phyloP scores from a whole-genome alignment of 2,113 vertebrate genomes.

The Macquaria australasica region DNA sequence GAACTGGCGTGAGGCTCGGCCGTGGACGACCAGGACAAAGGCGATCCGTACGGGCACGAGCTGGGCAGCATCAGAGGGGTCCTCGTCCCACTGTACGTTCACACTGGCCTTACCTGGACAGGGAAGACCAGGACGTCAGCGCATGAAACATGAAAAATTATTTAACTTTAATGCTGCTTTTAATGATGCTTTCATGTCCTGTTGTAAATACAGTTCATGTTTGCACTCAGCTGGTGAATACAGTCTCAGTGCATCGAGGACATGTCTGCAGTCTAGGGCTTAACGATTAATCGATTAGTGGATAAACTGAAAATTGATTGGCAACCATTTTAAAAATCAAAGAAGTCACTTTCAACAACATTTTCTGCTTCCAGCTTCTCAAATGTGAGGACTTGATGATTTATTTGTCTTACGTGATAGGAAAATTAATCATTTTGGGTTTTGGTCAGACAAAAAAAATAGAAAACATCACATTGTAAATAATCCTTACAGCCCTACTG shows the following conservation, averaged over 20 bases:
- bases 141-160: not conserved
- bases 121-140: not conserved
- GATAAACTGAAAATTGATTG: not conserved
- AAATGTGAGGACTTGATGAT: not conserved
- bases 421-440: not conserved
- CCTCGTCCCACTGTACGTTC: constrained; percentile 94
- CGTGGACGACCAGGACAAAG: constrained; percentile 96
- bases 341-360: not conserved
- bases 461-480: not conserved
- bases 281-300: not conserved
- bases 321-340: not conserved
- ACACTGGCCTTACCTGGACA: constrained; percentile 91
- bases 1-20: constrained; percentile 94
- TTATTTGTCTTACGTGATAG: not conserved
- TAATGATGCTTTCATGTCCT: not conserved
- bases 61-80: constrained; percentile 84
- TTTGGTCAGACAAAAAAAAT: not conserved
- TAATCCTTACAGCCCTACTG: not conserved
- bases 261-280: not conserved
- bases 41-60: constrained; percentile 89
- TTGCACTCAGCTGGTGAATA: not conserved
- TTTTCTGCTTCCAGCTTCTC: not conserved
- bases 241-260: not conserved
- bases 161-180: not conserved
- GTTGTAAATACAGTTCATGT: not conserved